Evolutionary conservation across 1,140 invertebrate genomes (phyloP).

Genomic region (Pissodes strobi): DNA sequence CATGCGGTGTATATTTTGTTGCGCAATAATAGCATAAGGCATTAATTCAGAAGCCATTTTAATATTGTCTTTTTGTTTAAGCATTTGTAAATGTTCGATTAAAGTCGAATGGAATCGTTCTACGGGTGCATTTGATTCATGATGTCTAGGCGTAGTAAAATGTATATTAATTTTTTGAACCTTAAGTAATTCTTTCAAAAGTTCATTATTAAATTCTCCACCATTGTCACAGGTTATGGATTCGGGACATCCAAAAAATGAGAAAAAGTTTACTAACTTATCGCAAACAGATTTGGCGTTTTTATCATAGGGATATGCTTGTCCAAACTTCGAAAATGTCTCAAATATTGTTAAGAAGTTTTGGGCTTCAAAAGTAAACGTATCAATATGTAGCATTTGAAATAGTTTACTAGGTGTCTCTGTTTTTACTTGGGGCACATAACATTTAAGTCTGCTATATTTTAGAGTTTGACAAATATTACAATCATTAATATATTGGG

Average conservation of each 20-base stretch:
- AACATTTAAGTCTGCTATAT: constrained; percentile 4
- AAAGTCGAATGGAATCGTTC: too few relatives aligned
- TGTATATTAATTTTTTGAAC: too few relatives aligned
- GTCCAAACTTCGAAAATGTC: constrained; percentile 23
- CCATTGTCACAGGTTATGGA: too few relatives aligned
- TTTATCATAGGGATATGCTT: constrained; percentile 18
- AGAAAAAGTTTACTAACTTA: too few relatives aligned
- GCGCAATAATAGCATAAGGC: too few relatives aligned
- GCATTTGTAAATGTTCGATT: too few relatives aligned
- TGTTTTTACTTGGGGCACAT: constrained; percentile 14
- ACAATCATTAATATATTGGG: constrained; percentile 24
- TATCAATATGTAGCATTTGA: constrained; percentile 25
- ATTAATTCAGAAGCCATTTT: background rate
- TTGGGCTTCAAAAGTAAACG: constrained; percentile 18
- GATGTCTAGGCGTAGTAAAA: too few relatives aligned
- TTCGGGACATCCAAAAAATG: too few relatives aligned
- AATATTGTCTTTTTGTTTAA: constrained; percentile 31
- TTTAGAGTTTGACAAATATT: constrained; percentile 16
- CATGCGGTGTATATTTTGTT: too few relatives aligned
- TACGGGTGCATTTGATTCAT: too few relatives aligned
- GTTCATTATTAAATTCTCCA: too few relatives aligned
- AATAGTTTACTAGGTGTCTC: constrained; percentile 13
- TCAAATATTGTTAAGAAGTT: constrained; percentile 29
- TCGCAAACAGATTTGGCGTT: constrained; percentile 10
- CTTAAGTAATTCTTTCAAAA: constrained; percentile 22